A percentile compares a stretch with the other conserved stretches of the same genome.
Conservation (phyloP, 2,888 invertebrate species). For the Ormia ochracea region DNA sequence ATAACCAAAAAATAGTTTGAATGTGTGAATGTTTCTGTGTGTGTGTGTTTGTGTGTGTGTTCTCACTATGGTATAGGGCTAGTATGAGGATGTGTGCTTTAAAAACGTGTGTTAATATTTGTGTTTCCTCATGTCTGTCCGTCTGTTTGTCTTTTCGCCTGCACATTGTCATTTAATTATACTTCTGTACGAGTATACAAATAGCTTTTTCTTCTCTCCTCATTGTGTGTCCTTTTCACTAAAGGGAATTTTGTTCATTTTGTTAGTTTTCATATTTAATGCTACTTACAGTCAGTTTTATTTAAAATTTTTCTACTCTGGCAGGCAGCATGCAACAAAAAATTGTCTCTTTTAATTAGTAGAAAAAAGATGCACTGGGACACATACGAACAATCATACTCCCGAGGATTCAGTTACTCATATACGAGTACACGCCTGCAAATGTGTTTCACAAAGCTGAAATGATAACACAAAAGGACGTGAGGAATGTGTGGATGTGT, state of each 20-base stretch:
- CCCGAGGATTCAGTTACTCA: background rate
- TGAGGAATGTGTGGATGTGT: too few species aligned
- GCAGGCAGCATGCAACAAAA: background rate
- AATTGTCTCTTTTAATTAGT: constrained; percentile 46
- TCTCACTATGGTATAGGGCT: too few species aligned
- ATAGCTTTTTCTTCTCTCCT: background rate
- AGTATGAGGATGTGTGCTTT: too few species aligned
- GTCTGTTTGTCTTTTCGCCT: constrained; percentile 24
- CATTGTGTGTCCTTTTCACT: constrained; percentile 8
- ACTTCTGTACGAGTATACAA: background rate
- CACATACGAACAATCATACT: background rate
- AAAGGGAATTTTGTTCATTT: constrained; percentile 62
- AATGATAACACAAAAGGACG: constrained; percentile 32
- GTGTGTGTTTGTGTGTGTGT: background rate
- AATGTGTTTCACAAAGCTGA: constrained; percentile 22
- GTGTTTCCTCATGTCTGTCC: background rate
- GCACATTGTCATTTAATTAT: constrained; percentile 37
- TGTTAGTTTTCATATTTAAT: constrained; percentile 56
- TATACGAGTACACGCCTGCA: background rate
- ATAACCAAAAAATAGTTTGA: constrained; percentile 12
- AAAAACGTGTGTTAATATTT: constrained; percentile 22
- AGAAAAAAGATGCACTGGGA: constrained; percentile 3
- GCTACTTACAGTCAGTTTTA: constrained; percentile 50
- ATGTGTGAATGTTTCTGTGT: background rate
- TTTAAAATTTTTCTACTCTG: background rate